Evolutionary conservation across 2,888 invertebrate genomes (phyloP), one percentile per base, ranked within the genome.

Genomic region (Sycophila texana): DNA sequence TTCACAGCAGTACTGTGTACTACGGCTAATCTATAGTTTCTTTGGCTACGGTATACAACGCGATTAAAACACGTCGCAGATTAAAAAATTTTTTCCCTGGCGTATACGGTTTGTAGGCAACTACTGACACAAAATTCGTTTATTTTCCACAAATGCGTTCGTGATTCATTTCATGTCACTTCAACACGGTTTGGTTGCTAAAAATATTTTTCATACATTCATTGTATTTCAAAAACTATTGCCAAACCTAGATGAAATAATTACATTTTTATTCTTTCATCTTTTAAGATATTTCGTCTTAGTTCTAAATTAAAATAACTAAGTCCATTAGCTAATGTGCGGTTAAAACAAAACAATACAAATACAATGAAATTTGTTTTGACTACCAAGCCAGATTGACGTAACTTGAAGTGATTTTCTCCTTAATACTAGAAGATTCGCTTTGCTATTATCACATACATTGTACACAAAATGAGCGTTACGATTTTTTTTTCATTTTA

Each of bases 91-190:
- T 78, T 74, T 12, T 63, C 18, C n/a, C 61, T 77, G 55, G 67
- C 75, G 55, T 81, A 78, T 78, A 78, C 78, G 68, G 75, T 74
- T 77, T 20, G 67, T 74, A 75, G 78, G 81, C 81, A 78, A 63
- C 75, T 78, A 81, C 74, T 81, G 67, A 78, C 72, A 77, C 68
- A 81, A 76, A 71, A 75, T 78, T 77, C 68, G 39, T 81, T 78
- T 63, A 63, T 70, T 77, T 63, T 70, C 26, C 57, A 75, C 57
- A 70, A 68, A 68, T 76, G 66, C 60, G 22, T 7, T 39, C 7
- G 39, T 39, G 10, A 39, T 39, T 39, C 10, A 39, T 39, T 39
- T 39, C 10, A 39, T 39, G 39, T 39, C 39, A 39, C 39, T 39
- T 39, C 39, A 39, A 39, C 1, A 10, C 39, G 10, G 39, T 39